These are phyloP conservation scores for Melanotaenia pygmaea DNA, from an alignment of 2,797 vertebrate genomes.

Conservation along the genomic window DNA sequence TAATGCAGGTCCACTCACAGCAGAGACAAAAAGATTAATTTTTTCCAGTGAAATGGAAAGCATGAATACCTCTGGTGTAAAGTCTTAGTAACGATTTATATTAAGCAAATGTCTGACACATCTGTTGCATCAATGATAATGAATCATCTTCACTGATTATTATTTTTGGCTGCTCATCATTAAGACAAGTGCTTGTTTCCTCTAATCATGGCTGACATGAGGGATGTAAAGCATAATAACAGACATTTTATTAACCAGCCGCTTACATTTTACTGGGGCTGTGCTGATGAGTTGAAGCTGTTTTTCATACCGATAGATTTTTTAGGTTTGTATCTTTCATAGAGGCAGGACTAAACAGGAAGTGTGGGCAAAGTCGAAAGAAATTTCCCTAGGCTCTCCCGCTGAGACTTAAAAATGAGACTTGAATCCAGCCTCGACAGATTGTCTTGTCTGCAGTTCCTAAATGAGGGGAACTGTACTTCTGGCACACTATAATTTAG, in stretches of 20 bases:
- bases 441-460: constrained; percentile 53
- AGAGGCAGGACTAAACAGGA: constrained; percentile 62
- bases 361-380: constrained; percentile 59
- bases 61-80: constrained; percentile 35
- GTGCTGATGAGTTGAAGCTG: constrained; percentile 65
- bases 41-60: constrained; percentile 28
- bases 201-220: constrained; percentile 43
- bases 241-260: constrained; percentile 54
- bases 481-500: constrained; percentile 58
- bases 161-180: constrained; percentile 60
- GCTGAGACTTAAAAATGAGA: constrained; percentile 61
- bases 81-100: constrained; percentile 51
- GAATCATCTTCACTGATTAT: constrained; percentile 50
- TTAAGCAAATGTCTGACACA: constrained; percentile 51
- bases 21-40: constrained; percentile 38
- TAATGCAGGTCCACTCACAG: constrained; percentile 44
- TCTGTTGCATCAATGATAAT: constrained; percentile 49
- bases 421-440: constrained; percentile 56
- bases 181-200: constrained; percentile 54
- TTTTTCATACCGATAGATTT: constrained; percentile 60
- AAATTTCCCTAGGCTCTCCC: constrained; percentile 57
- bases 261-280: constrained; percentile 54
- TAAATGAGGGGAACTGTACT: constrained; percentile 59
- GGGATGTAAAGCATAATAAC: constrained; percentile 60
- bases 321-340: constrained; percentile 47